phyloP scores from a whole-genome alignment of 2,113 vertebrate genomes.

The Toxotes jaculatrix region DNA sequence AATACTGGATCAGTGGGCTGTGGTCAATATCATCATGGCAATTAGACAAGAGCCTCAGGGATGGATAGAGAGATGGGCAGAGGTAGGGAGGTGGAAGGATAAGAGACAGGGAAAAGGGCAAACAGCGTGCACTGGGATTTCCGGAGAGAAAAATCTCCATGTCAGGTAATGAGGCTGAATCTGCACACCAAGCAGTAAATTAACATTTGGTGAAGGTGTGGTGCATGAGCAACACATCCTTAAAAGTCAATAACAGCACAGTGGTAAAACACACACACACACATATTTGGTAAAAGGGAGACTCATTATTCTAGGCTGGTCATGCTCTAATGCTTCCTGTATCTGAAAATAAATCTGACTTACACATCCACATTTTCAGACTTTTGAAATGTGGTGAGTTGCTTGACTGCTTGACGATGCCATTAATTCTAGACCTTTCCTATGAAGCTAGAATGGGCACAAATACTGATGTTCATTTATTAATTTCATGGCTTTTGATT shows the following conservation, averaged over 20 bases:
- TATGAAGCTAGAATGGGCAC: too few species aligned
- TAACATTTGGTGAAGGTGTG: slow-evolving; percentile 23
- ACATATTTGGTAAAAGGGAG: not conserved
- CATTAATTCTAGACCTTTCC: not conserved
- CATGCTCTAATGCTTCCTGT: not conserved
- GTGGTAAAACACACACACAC: not conserved
- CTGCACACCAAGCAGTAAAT: slow-evolving; percentile 45
- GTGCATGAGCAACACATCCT: slow-evolving; percentile 12
- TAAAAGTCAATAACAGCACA: slow-evolving; percentile 16
- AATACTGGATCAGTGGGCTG: slow-evolving; percentile 10
- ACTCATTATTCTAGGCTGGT: not conserved
- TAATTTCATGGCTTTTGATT: too few species aligned
- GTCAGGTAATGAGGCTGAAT: slow-evolving; percentile 42
- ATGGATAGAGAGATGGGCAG: not conserved
- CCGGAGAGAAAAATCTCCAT: slow-evolving; percentile 21
- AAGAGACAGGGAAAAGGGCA: not conserved
- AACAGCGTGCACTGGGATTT: not conserved
- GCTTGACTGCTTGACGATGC: not conserved
- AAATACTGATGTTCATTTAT: too few species aligned
- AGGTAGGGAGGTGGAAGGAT: not conserved
- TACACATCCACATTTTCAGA: not conserved
- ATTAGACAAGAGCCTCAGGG: not conserved
- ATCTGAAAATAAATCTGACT: not conserved
- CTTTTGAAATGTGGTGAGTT: not conserved
- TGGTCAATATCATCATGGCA: not conserved